A percentile compares a stretch with the other conserved stretches of the same genome.
phyloP scores from a whole-genome alignment of 2,113 vertebrate genomes.

The Catharus minimus region DNA sequence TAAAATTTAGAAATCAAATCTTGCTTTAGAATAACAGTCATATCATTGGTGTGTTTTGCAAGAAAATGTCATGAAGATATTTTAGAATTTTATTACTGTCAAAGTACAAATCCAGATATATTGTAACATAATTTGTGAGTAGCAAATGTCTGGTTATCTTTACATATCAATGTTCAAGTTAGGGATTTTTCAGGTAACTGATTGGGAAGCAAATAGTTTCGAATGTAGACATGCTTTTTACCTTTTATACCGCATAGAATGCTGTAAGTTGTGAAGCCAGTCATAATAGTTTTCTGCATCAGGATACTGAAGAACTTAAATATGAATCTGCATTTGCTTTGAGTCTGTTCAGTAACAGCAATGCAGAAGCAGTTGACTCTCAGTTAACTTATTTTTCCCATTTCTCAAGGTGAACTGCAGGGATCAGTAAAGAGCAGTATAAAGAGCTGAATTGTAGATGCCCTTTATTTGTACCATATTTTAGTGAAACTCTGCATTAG shows the following conservation, averaged over 20 bases:
- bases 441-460: conserved; percentile 8
- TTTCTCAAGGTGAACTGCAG: conserved; percentile 55
- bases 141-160: background rate
- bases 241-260: background rate
- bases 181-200: background rate
- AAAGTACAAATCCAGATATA: background rate
- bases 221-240: background rate
- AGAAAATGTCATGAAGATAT: background rate
- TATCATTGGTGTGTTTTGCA: background rate
- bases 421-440: conserved; percentile 47
- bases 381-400: background rate
- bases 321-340: background rate
- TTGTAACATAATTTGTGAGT: background rate
- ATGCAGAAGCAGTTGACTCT: background rate
- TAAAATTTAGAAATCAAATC: background rate
- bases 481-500: background rate
- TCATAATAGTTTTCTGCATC: background rate
- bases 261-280: background rate
- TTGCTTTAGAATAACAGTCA: background rate
- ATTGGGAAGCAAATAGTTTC: background rate
- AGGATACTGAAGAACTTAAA: background rate
- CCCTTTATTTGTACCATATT: background rate
- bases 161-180: background rate
- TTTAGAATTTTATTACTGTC: background rate
- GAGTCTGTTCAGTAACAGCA: background rate